These are phyloP conservation scores for Chaenocephalus aceratus DNA, from an alignment of 2,113 vertebrate genomes.

Conservation along the genomic window DNA sequence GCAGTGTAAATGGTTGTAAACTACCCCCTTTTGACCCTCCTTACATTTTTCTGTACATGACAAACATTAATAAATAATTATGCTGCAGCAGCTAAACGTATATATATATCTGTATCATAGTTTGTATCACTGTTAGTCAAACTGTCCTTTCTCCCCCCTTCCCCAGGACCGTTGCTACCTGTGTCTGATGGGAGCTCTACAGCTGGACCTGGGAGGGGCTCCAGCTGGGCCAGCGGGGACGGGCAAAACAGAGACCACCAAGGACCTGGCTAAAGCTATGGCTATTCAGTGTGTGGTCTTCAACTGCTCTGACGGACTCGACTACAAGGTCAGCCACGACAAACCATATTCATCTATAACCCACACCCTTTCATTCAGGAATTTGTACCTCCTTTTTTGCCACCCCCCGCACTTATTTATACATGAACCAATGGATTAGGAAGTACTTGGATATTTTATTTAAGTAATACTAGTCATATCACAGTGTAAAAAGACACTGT, in stretches of 20 bases:
- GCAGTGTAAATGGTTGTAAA: too few relatives aligned
- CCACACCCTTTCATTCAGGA: neutral
- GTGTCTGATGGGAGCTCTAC: slow-evolving; percentile 92
- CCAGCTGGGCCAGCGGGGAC: slow-evolving; percentile 91
- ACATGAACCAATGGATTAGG: too few relatives aligned
- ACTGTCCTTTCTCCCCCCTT: neutral
- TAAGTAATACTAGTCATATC: too few relatives aligned
- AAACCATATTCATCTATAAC: neutral
- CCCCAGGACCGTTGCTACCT: slow-evolving; percentile 89
- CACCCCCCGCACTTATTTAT: too few relatives aligned
- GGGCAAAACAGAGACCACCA: slow-evolving; percentile 92
- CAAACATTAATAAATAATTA: too few relatives aligned
- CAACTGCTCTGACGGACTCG: slow-evolving; percentile 92
- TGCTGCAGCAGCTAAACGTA: neutral
- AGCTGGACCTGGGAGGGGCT: slow-evolving; percentile 90
- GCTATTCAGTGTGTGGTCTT: slow-evolving; percentile 94
- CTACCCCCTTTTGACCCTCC: too few relatives aligned
- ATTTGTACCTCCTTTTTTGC: too few relatives aligned
- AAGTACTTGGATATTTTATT: too few relatives aligned
- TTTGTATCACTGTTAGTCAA: neutral
- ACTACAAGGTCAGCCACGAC: slow-evolving; percentile 87
- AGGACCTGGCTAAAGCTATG: slow-evolving; percentile 91
- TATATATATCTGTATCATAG: too few relatives aligned
- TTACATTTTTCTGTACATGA: too few relatives aligned
- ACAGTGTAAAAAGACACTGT: too few relatives aligned